phyloP scores from a whole-genome alignment of 1,140 invertebrate species.

The Battus philenor region DNA sequence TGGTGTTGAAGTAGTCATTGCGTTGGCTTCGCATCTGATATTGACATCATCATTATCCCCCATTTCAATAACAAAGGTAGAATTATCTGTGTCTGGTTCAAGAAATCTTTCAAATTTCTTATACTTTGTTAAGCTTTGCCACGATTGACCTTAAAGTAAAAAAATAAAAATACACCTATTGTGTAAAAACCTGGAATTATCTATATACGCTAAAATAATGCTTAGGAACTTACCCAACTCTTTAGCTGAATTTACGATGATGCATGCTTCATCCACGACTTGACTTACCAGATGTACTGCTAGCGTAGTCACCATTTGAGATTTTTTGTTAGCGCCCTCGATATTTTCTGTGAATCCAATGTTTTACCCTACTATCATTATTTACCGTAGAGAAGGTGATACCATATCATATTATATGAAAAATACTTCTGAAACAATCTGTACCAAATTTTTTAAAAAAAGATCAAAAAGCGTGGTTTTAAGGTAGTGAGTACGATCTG shows the following conservation, averaged over 20 bases:
- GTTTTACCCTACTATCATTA: too few species aligned
- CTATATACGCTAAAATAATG: background rate
- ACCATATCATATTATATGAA: too few species aligned
- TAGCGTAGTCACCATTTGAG: conserved; percentile 31
- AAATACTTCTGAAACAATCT: too few species aligned
- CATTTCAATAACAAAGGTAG: conserved; percentile 20
- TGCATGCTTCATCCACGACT: conserved; percentile 56
- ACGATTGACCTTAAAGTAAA: conserved; percentile 38
- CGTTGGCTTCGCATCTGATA: conserved; percentile 18
- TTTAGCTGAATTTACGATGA: conserved; percentile 46
- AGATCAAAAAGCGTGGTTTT: too few species aligned
- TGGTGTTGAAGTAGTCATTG: conserved; percentile 45
- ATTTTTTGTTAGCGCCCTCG: conserved; percentile 24
- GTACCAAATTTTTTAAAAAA: too few species aligned
- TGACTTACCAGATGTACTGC: conserved; percentile 56
- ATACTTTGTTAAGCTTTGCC: conserved; percentile 37
- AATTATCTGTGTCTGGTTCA: conserved; percentile 25
- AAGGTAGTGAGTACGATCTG: too few species aligned
- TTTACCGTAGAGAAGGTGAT: too few species aligned
- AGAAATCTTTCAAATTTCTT: conserved; percentile 28
- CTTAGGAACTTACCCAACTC: conserved; percentile 35
- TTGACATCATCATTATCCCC: conserved; percentile 18
- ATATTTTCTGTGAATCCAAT: conserved; percentile 16
- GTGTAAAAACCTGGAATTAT: conserved; percentile 5
- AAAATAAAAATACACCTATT: conserved; percentile 8